Evolutionary conservation across 2,113 vertebrate species (phyloP), one percentile per base, ranked within the genome.

Genomic region (Sinocyclocheilus anophthalmus): DNA sequence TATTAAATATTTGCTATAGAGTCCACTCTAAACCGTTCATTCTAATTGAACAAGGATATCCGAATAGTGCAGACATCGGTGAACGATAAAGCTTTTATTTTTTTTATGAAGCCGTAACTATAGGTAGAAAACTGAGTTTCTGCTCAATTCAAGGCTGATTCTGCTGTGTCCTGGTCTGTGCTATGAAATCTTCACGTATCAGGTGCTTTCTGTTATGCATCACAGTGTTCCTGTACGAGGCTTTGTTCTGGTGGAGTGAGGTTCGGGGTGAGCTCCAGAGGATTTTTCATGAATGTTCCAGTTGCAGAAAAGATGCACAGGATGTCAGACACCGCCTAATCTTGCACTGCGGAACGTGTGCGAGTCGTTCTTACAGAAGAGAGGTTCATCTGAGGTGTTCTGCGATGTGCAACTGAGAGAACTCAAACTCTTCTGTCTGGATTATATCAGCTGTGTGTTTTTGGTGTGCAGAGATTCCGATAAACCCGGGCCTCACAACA

Each of bases 181-280:
- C 69, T 20, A 13, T 0, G 33, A 81, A 7, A 72, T 86, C 30
- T 81, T 79, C 5, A 81, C 39, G 4, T 50, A 78, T n/a, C 84
- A 77, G 9, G 63, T 86, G 30, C 42, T 86, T 86, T 14, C 48
- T 73, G 13, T 24, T 61, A 20, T 86, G 84, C 16, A 59, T 14
- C 84, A 86, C 76, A 59, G 63, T 22, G 22, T 86, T n/a, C n/a
- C 22, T 86, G 84, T 26, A n/a, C n/a, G n/a, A n/a, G n/a, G n/a
- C n/a, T n/a, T n/a, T n/a, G n/a, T n/a, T n/a, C n/a, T n/a, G n/a
- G n/a, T n/a, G n/a, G n/a, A n/a, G n/a, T n/a, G n/a, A n/a, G n/a
- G n/a, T n/a, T n/a, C n/a, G n/a, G n/a, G n/a, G n/a, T n/a, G n/a
- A n/a, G 50, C 10, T 13, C 3, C 22, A 65, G 30, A 13, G 63